Conservation (phyloP, 2,888 invertebrate genomes). For the Proisotoma minuta region DNA sequence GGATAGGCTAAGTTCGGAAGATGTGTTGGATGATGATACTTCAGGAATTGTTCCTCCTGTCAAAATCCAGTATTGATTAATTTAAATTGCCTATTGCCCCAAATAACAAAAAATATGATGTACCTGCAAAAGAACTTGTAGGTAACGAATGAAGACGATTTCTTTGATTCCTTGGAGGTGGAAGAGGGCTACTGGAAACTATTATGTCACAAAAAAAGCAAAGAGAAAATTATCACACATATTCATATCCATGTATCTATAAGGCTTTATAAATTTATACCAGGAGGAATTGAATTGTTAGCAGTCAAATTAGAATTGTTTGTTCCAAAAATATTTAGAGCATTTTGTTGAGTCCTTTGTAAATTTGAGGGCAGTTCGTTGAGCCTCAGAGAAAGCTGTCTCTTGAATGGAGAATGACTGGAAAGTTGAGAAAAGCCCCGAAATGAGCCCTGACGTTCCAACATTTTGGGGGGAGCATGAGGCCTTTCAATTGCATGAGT, state of each 20-base stretch:
- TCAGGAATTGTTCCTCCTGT: slow-evolving; percentile 74
- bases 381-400: slow-evolving; percentile 89
- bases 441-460: slow-evolving; percentile 84
- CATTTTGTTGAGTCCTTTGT: slow-evolving; percentile 60
- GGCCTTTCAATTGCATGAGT: slow-evolving; percentile 93
- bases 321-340: slow-evolving; percentile 39
- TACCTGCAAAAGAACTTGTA: slow-evolving; percentile 49
- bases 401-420: slow-evolving; percentile 85
- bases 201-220: slow-evolving; percentile 24
- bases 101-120: no score
- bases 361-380: slow-evolving; percentile 93
- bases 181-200: slow-evolving; percentile 48
- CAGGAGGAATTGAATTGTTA: slow-evolving; percentile 40
- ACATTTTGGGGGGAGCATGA: slow-evolving; percentile 88
- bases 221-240: no score
- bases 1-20: slow-evolving; percentile 48
- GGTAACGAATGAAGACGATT: slow-evolving; percentile 51
- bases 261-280: not conserved
- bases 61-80: no score
- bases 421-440: slow-evolving; percentile 73
- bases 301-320: slow-evolving; percentile 11
- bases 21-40: slow-evolving; percentile 53
- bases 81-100: slow-evolving; percentile 21
- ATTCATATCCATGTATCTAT: no score
- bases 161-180: slow-evolving; percentile 50